Conservation (phyloP, 2,888 invertebrate genomes). For the Eurytoma adleriae region DNA sequence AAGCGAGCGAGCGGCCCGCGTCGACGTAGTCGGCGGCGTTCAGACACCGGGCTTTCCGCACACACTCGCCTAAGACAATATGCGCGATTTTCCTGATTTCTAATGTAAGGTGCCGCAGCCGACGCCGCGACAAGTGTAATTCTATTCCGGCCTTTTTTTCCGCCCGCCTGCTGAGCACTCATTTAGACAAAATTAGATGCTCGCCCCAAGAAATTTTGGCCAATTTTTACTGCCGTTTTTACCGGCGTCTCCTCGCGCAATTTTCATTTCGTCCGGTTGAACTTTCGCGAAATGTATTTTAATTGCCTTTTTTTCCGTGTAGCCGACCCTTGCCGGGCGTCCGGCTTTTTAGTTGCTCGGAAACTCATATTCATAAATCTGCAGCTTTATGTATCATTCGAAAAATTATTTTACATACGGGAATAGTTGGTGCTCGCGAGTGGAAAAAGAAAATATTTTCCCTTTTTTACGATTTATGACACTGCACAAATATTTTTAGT, state of each 20-base stretch:
- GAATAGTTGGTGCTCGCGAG: neutral
- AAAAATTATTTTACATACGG: conserved; percentile 20
- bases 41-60: neutral
- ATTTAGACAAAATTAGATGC: no score
- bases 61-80: conserved; percentile 45
- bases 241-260: neutral
- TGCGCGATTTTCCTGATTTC: conserved; percentile 29
- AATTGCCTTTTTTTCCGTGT: conserved; percentile 45
- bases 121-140: neutral
- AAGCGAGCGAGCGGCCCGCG: conserved; percentile 14
- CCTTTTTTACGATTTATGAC: neutral
- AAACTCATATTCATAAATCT: conserved; percentile 37
- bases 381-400: conserved; percentile 24
- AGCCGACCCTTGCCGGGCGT: neutral
- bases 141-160: neutral
- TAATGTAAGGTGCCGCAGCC: conserved; percentile 9
- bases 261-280: conserved; percentile 39
- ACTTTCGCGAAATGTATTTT: conserved; percentile 42
- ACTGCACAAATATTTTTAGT: no score
- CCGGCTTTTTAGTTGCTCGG: neutral
- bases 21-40: conserved; percentile 4
- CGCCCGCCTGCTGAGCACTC: no score
- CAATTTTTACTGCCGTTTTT: neutral
- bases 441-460: neutral
- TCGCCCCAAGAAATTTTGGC: neutral